phyloP scores from a whole-genome alignment of 37 sponge, comb jelly and placozoan species.

The Ephydatia muelleri region DNA sequence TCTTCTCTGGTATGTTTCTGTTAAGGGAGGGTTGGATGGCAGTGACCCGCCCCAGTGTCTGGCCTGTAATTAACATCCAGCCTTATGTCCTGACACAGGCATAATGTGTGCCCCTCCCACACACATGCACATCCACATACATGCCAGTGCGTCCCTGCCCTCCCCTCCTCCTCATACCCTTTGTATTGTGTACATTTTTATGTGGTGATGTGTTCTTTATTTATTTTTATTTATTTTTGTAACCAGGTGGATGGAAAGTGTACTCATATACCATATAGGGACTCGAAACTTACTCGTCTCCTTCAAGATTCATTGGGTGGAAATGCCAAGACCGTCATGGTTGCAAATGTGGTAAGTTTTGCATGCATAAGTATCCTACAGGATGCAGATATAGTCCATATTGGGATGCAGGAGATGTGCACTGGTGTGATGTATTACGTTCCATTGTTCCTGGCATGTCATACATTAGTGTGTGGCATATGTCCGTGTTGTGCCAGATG shows the following conservation, averaged over 20 bases:
- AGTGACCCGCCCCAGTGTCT: background rate
- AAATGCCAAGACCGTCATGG: conserved; percentile 98
- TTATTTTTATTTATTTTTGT: background rate
- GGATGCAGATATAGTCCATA: background rate
- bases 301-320: conserved; percentile 97
- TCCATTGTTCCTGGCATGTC: too few species aligned
- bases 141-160: background rate
- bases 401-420: too few species aligned
- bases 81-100: background rate
- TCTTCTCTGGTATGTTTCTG: conserved; percentile 80
- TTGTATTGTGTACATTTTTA: background rate
- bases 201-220: background rate
- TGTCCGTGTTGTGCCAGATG: too few species aligned
- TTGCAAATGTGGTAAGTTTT: conserved; percentile 87
- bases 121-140: background rate
- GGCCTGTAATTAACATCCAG: background rate
- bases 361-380: background rate
- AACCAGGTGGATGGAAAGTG: conserved; percentile 86
- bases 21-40: background rate
- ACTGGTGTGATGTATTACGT: too few species aligned
- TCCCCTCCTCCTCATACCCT: background rate
- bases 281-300: conserved; percentile 94
- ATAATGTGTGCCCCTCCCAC: background rate
- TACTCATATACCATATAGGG: conserved; percentile 91
- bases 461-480: too few species aligned